These are phyloP conservation scores for Cyprichromis sp. DNA, from an alignment of 2,113 vertebrate genomes.

Conservation along the genomic window DNA sequence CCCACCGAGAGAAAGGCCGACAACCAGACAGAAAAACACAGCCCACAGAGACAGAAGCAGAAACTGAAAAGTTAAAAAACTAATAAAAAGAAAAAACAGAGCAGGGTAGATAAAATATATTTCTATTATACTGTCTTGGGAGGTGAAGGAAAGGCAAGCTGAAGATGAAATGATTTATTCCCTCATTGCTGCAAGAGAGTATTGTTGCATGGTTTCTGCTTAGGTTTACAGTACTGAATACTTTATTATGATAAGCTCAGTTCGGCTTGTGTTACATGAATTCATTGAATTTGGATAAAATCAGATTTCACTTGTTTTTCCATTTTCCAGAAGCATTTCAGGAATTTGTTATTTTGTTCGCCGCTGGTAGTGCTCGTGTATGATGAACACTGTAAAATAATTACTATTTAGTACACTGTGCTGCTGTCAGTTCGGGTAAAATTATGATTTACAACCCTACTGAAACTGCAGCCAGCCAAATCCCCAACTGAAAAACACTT, in stretches of 20 bases:
- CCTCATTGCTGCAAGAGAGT: not conserved
- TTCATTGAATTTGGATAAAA: not conserved
- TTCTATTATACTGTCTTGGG: not conserved
- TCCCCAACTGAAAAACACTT: constrained; percentile 15
- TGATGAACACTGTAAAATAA: not conserved
- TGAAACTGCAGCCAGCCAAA: constrained; percentile 13
- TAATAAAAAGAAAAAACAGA: not conserved
- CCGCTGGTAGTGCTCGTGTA: not conserved
- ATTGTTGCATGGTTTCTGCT: not conserved
- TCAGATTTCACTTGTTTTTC: not conserved
- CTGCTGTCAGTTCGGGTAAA: constrained; percentile 22
- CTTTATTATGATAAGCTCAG: not conserved
- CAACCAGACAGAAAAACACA: constrained; percentile 1
- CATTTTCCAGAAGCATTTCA: not conserved
- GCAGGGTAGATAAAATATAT: not conserved
- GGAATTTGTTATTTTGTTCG: not conserved
- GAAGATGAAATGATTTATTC: not conserved
- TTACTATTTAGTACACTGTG: not conserved
- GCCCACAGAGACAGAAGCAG: not conserved
- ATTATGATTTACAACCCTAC: constrained; percentile 30
- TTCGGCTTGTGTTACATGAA: not conserved
- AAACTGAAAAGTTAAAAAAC: not conserved
- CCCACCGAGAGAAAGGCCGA: constrained; percentile 3
- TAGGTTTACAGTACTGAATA: not conserved
- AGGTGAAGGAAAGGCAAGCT: not conserved